A percentile compares a stretch with the other conserved stretches of the same genome.
phyloP scores from a whole-genome alignment of 2,113 vertebrate species.

The Ovibos moschatus region DNA sequence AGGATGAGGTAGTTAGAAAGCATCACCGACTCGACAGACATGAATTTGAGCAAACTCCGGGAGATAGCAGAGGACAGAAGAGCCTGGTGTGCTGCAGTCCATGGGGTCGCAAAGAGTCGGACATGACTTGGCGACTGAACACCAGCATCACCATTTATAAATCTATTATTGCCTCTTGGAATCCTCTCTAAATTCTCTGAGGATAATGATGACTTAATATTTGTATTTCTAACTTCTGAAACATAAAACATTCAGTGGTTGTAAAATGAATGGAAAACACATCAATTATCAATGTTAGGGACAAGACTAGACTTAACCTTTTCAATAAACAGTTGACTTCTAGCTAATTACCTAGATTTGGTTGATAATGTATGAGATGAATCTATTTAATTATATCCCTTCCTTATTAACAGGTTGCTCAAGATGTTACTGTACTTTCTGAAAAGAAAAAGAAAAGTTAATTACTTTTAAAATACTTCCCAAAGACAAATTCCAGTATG shows the following conservation, averaged over 20 bases:
- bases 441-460: constrained; percentile 4
- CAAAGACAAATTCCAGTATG: background rate
- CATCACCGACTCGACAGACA: background rate
- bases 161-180: background rate
- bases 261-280: background rate
- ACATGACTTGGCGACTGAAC: background rate
- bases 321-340: background rate
- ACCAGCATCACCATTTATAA: background rate
- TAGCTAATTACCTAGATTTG: background rate
- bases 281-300: background rate
- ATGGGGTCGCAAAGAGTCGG: background rate
- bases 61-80: background rate
- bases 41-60: accelerated
- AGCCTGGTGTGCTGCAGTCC: background rate
- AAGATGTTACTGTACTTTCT: background rate
- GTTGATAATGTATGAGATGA: background rate
- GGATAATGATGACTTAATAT: background rate
- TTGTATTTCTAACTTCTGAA: background rate
- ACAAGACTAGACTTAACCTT: background rate
- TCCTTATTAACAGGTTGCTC: background rate
- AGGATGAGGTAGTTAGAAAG: background rate
- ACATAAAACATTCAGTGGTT: background rate
- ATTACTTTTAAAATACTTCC: background rate
- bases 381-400: background rate
- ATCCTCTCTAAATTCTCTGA: background rate